A percentile compares a stretch with the other conserved stretches of the same genome.
Evolutionary conservation across 37 sponge, comb jelly and placozoan species (phyloP).

Genomic region (Ephydatia muelleri): DNA sequence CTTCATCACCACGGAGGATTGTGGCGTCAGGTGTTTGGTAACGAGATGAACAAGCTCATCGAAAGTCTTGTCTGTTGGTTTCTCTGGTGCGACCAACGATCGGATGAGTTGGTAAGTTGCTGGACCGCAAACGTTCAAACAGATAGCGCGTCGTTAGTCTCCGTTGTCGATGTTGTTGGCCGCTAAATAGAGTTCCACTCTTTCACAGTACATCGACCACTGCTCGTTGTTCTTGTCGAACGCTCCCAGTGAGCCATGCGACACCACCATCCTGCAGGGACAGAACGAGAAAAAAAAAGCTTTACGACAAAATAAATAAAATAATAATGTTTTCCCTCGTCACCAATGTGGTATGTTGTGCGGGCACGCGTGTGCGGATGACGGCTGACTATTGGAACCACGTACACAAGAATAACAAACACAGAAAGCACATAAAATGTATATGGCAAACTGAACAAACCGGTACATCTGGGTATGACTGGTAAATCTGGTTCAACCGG

Average conservation of each 20-base stretch:
- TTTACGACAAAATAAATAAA: too few species aligned
- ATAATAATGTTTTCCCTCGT: too few species aligned
- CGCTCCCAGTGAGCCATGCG: neutral
- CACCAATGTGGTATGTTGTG: too few species aligned
- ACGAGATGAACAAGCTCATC: constrained; percentile 14
- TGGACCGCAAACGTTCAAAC: constrained; percentile 8
- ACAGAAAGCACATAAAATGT: too few species aligned
- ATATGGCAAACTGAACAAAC: too few species aligned
- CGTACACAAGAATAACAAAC: too few species aligned
- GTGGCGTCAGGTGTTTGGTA: constrained; percentile 28
- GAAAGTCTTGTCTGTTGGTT: constrained; percentile 38
- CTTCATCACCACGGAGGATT: constrained; percentile 18
- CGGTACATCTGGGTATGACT: too few species aligned
- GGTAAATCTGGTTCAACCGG: too few species aligned
- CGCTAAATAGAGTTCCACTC: constrained; percentile 5
- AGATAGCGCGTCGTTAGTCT: neutral
- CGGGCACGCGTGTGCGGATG: too few species aligned
- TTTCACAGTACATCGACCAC: constrained; percentile 32
- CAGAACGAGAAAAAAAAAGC: too few species aligned
- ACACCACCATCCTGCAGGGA: neutral
- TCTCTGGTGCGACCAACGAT: constrained; percentile 8
- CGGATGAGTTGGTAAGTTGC: constrained; percentile 9
- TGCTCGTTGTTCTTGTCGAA: constrained; percentile 8
- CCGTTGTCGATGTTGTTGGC: constrained; percentile 19
- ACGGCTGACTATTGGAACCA: too few species aligned